Evolutionary conservation across 2,888 invertebrate species (phyloP), one percentile per base, ranked within the genome.

Genomic region (Rhodophaea formosa): DNA sequence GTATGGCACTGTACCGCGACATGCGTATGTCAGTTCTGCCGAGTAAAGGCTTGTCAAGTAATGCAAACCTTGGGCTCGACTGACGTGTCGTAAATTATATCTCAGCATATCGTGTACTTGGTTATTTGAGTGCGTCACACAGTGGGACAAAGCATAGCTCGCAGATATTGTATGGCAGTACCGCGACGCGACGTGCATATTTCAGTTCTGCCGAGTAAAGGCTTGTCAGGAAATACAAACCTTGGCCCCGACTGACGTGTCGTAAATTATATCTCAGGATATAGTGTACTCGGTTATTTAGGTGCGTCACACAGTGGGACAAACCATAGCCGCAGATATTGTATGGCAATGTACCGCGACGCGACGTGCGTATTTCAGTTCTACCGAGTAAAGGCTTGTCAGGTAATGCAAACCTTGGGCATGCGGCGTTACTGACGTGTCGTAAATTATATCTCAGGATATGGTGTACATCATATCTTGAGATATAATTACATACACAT

Each of bases 1-100:
- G n/a, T n/a, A n/a, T 7, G 39, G 10, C 10, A n/a, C 12, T 10
- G 39, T 12, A 12, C 12, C n/a, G 12, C 8, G 7, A 8, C 12
- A 12, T 35, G 10, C 45, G 45, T 17, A 6, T 45, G 17, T 46
- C 17, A 46, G 46, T 46, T 46, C 23, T 12, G 23, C 23, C 23
- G 45, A 46, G 45, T 46, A 17, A 46, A 46, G 44, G 45, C 45
- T 23, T 46, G 45, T 46, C 45, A 23, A 12, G 45, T n/a, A 3
- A 44, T 15, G 44, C 23, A 45, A 10, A 45, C 8, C 12, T 23
- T n/a, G n/a, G n/a, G 35, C 12, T 8, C 12, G 35, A n/a, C n/a
- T n/a, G 35, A 10, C 35, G 35, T 35, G 35, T 35, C 35, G 12
- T 35, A 35, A 35, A 35, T 35, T 35, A 10, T n/a, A n/a, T n/a